Base-by-base conservation (phyloP, 2,113 vertebrate species). In the Myotis yumanensis region DNA sequence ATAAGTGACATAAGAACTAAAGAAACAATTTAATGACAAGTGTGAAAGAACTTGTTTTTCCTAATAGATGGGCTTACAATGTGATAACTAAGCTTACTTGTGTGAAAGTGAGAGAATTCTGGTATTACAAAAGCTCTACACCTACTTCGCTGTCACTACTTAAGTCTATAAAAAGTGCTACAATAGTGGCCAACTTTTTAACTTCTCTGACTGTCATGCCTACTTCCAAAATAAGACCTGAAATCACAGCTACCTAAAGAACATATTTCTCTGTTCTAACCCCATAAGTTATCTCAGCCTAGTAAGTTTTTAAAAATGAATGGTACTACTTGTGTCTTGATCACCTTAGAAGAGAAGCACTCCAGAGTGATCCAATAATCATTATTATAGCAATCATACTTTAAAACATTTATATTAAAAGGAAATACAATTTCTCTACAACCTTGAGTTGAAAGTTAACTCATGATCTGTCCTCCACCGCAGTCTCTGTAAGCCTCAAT, bases 211-310 rank as follows among this genome's bases (percentile, higher is more conserved):
- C 59, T 89, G 12, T 64, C 17, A 86, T 1, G 3, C 4, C 32
- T 48, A 66, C 32, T 95, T 95, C 37, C 76, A 91, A 92, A 54
- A 40, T 8, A 91, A 88, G 66, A 23, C 40, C 10, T 86, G 8
- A 48, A 46, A 59, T 90, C 59, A 90, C 2, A 77, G 64, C 77
- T 51, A 89, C 46, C 32, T 51, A 73, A 2, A 89, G 10, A 86
- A 91, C 11, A 20, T 40, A 90, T 9, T 48, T 86, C 40, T 64
- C 80, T 46, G 11, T 46, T 46, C 46, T 46, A 15, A 7, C 23
- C 48, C 12, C 66, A 22, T 85, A 87, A 83, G 51, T 87, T 40
- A 83, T 46, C 25, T 75, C 32, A 72, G 35, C 66, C 35, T 71
- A 54, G 15, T 57, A n/a, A 35, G 1, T 48, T 75, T 91, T 76